Base-by-base conservation (phyloP, 2,888 invertebrate genomes). In the Eupithecia tripunctaria region DNA sequence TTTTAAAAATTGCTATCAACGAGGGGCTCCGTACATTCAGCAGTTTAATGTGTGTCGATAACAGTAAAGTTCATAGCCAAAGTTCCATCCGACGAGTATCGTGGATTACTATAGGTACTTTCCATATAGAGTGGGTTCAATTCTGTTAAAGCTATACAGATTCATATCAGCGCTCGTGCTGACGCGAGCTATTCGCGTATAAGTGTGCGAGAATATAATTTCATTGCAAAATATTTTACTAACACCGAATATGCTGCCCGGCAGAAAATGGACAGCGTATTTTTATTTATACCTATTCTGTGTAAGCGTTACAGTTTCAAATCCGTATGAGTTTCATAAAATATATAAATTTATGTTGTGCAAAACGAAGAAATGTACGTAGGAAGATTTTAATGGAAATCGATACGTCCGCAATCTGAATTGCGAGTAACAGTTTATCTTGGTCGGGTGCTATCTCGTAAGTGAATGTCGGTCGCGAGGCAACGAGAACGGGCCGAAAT, bases 51-150 rank as follows among this genome's bases (percentile, higher is more conserved):
- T 86, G 82, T 79, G 84, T 84, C 89, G 85, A 92, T 94, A 93
- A 93, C 92, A 92, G 90, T 94, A 92, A 92, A 90, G 91, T 91
- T 91, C 92, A 93, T 91, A 88, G 92, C 90, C 89, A 85, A 91
- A 91, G 88, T 91, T 91, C 87, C 87, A 87, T 87, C 89, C 85
- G 81, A 81, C 82, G 88, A 89, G 89, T 88, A 90, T 85, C 87
- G 85, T 84, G 88, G 90, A 91, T 91, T 89, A 90, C 89, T 88
- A 85, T 87, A 74, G 72, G 75, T 75, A 87, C 89, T 89, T 89
- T 89, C 89, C 89, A 89, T 89, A 89, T 86, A 89, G 86, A 88
- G 86, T 85, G 86, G 83, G 85, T 89, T 86, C 89, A 90, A 91
- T 91, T 91, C 90, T 83, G 88, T 88, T 89, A 86, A 86, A 87